Base-by-base conservation (phyloP, 2,888 invertebrate species). In the Drosophila recens region DNA sequence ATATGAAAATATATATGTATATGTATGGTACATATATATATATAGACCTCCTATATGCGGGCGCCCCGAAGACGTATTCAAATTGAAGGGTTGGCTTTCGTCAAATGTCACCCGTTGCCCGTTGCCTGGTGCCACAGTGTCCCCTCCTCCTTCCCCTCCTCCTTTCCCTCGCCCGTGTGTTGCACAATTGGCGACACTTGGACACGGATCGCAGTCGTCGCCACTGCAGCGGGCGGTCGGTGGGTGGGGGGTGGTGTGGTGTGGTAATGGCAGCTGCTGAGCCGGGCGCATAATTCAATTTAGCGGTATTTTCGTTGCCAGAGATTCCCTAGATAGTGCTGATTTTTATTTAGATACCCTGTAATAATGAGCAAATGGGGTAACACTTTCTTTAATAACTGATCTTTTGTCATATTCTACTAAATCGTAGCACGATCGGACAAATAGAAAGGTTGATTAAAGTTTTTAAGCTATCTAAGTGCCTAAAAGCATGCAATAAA, bases 231-330 rank as follows among this genome's bases (percentile, higher is more conserved):
- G 76, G 76, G 72, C 54, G 75, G 76, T 64, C 70, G 62, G 48
- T 23, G 1, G 27, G n/a, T 46, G 46, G 8, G 48, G 33, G 33
- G 15, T 43, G 62, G n/a, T 46, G 15, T 43, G 62, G n/a, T 46
- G 34, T 51, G 63, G 51, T 34, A 40, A 33, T 62, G 65, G 73
- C 54, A 54, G 66, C 58, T 49, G 69, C 56, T 65, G 61, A 36
- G 71, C 27, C 57, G 64, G 67, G 73, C 64, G 42, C 83, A 80
- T 90, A 90, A 90, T 90, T 90, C 81, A 90, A 90, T 90, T 90
- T 79, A 82, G 76, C 65, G 51, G 66, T 58, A 67, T 71, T 75
- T 75, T 79, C 40, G 63, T 68, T 69, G 68, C 58, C 52, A 63
- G 49, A 62, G 75, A 63, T 67, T 80, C 72, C 74, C 79, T 71